Evolutionary conservation across 2,888 invertebrate species (phyloP), one percentile per base, ranked within the genome.

Genomic region (Cordilura impudica): DNA sequence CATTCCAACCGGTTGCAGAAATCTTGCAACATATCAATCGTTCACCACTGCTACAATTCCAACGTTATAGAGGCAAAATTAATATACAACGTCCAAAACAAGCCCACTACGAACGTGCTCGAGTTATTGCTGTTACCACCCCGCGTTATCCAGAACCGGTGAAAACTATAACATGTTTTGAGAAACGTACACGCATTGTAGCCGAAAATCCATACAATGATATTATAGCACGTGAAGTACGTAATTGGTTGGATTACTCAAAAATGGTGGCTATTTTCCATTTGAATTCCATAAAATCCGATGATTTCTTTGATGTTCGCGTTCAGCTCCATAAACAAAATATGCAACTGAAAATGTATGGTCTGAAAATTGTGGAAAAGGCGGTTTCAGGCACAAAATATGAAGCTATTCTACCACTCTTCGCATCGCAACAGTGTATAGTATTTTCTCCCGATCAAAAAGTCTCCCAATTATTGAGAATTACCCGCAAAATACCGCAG

Each of bases 21-120:
- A 76, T 61, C 56, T 78, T 3, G 35, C 66, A 69, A 12, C 67
- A 72, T 14, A 26, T 75, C 1, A 79, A 63, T n/a, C 83, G 83
- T 7, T 73, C 88, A 3, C 90, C 91, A 0, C 85, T 92, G n/a
- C 78, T 91, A 14, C 89, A 93, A 83, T 91, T 92, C 5, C 93
- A 93, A 86, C 91, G 96, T 82, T 94, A 92, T 87, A 91, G 94
- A 19, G 93, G 94, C 2, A 95, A 95, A 90, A 94, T 96, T 63
- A 96, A 96, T 85, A 92, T 96, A 47, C 94, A 95, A 87, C 93
- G 91, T 81, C 96, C 96, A 0, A 92, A 91, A 84, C 90, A 92
- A 60, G 93, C 94, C 0, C 94, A 95, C 88, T 95, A 93, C 86
- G 92, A 93, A 82, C 92, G 93, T 81, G 94, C 94, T 16, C 91